A percentile compares a stretch with the other conserved stretches of the same genome.
Evolutionary conservation across 1,140 invertebrate genomes (phyloP).

Genomic region (Oppia nitens): DNA sequence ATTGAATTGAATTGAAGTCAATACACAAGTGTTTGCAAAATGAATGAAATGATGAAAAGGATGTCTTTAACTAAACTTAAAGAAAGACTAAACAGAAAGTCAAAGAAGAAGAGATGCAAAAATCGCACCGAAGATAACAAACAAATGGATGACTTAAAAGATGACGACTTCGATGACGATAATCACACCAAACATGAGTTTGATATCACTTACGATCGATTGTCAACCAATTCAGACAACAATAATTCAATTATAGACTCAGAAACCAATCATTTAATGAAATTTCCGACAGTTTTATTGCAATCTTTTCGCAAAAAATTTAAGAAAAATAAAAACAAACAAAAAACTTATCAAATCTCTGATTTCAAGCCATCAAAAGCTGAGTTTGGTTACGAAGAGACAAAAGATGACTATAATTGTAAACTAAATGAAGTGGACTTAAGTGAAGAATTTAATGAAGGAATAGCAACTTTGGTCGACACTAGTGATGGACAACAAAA

Average conservation of each 20-base stretch:
- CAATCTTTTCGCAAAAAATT: not conserved
- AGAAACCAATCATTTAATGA: not conserved
- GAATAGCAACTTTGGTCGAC: not conserved
- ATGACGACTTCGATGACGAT: not conserved
- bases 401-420: not conserved
- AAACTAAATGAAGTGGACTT: not conserved
- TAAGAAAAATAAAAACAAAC: not conserved
- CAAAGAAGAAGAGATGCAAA: not conserved
- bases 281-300: not conserved
- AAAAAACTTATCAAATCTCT: not conserved
- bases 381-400: not conserved
- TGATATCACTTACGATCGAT: not conserved
- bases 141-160: not conserved
- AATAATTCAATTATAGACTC: not conserved
- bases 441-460: not conserved
- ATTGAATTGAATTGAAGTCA: too few species aligned
- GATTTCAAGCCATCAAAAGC: not conserved
- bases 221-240: not conserved
- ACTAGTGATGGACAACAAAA: too few species aligned
- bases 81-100: not conserved
- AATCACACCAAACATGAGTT: not conserved
- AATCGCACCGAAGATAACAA: not conserved
- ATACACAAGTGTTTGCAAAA: too few species aligned
- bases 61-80: not conserved
- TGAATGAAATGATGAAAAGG: not conserved